Conservation (phyloP, 2,113 vertebrate species). For the Stigmatopora nigra region DNA sequence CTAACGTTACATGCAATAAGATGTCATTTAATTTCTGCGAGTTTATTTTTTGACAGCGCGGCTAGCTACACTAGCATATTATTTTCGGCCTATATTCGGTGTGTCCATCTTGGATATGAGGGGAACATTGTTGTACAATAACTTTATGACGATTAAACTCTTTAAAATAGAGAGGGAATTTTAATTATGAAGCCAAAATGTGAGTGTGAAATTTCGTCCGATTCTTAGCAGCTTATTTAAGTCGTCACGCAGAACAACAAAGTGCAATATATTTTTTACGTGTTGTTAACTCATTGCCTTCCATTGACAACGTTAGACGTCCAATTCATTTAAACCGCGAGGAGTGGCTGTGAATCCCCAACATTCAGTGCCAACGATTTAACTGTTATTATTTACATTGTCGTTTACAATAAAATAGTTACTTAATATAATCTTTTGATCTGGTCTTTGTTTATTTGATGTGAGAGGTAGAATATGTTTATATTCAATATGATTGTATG, state of each 20-base stretch:
- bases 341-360: no score
- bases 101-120: not conserved
- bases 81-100: not conserved
- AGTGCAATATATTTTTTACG: not conserved
- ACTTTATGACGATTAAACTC: no score
- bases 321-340: no score
- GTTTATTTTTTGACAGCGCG: not conserved
- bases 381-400: no score
- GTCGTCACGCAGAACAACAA: constrained; percentile 5
- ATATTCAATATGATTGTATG: not conserved
- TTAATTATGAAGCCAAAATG: not conserved
- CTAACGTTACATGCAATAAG: no score
- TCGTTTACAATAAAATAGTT: not conserved
- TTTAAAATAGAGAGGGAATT: not conserved
- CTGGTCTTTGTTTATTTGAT: not conserved
- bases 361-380: no score
- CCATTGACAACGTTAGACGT: no score
- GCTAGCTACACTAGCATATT: constrained; percentile 12
- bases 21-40: not conserved
- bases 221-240: not conserved
- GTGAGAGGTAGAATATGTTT: not conserved
- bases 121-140: no score
- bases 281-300: no score
- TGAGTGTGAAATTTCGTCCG: constrained; percentile 15
- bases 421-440: not conserved